phyloP scores from a whole-genome alignment of 2,888 invertebrate genomes.

The Watsonalla binaria region DNA sequence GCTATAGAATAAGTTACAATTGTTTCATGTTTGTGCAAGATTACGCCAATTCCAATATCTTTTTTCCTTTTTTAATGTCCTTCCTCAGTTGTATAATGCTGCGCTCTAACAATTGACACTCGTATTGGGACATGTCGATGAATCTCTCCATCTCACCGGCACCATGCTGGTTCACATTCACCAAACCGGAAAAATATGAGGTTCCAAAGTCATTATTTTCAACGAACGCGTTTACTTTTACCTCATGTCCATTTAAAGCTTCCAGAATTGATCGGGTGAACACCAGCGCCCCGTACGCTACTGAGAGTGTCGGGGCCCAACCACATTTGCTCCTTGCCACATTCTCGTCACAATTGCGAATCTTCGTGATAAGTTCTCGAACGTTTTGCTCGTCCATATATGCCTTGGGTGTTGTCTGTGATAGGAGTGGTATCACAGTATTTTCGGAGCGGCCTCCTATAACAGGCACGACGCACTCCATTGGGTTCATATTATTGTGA shows the following conservation, averaged over 20 bases:
- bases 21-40: neutral
- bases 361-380: conserved; percentile 45
- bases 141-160: conserved; percentile 47
- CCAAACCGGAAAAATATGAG: conserved; percentile 48
- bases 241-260: conserved; percentile 49
- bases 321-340: conserved; percentile 82
- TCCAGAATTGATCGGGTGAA: conserved; percentile 78
- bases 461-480: conserved; percentile 84
- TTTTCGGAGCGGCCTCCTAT: conserved; percentile 86
- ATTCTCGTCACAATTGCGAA: conserved; percentile 81
- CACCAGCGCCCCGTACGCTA: conserved; percentile 80
- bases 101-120: conserved; percentile 46
- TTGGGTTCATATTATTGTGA: conserved; percentile 80
- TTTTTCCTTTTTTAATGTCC: conserved; percentile 47
- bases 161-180: conserved; percentile 40
- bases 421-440: conserved; percentile 87
- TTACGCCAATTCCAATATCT: conserved; percentile 42
- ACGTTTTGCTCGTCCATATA: conserved; percentile 61
- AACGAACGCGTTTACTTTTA: conserved; percentile 43
- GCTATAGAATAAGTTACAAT: neutral
- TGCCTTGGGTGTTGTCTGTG: conserved; percentile 80
- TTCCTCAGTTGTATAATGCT: conserved; percentile 44
- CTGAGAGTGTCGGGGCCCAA: conserved; percentile 77
- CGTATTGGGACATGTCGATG: conserved; percentile 37
- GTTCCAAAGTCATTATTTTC: conserved; percentile 65